Conservation (phyloP, 2,888 invertebrate genomes). For the Pollenia griseotomentosa region DNA sequence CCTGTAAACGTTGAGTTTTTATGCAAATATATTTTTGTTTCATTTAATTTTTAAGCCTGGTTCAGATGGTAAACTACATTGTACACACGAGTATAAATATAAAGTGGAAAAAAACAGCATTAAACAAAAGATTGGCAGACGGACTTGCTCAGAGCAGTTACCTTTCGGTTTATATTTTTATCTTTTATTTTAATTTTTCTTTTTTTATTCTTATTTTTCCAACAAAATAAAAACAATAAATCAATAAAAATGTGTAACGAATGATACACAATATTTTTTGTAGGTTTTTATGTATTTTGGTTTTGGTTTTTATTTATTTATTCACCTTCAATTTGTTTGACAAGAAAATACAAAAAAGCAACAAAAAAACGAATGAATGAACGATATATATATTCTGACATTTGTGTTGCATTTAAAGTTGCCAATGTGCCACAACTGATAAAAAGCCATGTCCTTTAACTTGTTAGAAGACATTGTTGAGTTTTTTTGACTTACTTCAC, state of each 20-base stretch:
- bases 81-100: not conserved
- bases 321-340: conserved; percentile 63
- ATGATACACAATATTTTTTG: conserved; percentile 42
- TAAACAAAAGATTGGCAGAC: not conserved
- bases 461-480: conserved; percentile 45
- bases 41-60: conserved; percentile 50
- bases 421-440: conserved; percentile 44
- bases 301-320: conserved; percentile 42
- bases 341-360: not conserved
- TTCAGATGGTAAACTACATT: conserved; percentile 7
- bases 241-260: conserved; percentile 61
- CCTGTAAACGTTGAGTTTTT: conserved; percentile 28
- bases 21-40: conserved; percentile 57
- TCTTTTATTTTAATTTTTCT: not conserved
- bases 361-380: conserved; percentile 4
- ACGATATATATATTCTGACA: conserved; percentile 45
- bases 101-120: conserved; percentile 20
- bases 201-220: not conserved
- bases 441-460: conserved; percentile 62
- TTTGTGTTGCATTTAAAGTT: conserved; percentile 45
- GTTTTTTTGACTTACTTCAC: not conserved
- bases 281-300: conserved; percentile 29
- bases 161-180: conserved; percentile 25
- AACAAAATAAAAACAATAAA: conserved; percentile 48
- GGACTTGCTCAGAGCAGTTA: conserved; percentile 45